Percentiles rank a stretch among this genome's conserved stretches.
phyloP scores from a whole-genome alignment of 2,888 invertebrate species.

The Epirrhoe alternata region DNA sequence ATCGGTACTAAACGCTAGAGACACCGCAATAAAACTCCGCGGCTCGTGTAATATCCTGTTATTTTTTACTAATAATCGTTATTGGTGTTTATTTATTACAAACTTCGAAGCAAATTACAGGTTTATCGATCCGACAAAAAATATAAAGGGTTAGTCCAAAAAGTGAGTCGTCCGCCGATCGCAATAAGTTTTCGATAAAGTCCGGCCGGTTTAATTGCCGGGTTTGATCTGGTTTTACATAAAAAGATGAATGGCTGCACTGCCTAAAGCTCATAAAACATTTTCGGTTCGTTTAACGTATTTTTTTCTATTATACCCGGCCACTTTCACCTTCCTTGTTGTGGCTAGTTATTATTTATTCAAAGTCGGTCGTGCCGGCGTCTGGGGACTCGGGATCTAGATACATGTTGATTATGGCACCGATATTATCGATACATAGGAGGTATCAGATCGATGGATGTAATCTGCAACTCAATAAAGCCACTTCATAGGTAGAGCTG shows the following conservation, averaged over 20 bases:
- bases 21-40: slow-evolving; percentile 74
- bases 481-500: slow-evolving; percentile 46
- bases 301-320: slow-evolving; percentile 73
- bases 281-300: slow-evolving; percentile 72
- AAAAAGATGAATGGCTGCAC: slow-evolving; percentile 82
- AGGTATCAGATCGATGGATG: slow-evolving; percentile 44
- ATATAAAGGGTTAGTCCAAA: slow-evolving; percentile 83
- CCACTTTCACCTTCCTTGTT: slow-evolving; percentile 79
- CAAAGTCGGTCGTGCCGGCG: slow-evolving; percentile 55
- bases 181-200: slow-evolving; percentile 85
- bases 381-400: slow-evolving; percentile 69
- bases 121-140: slow-evolving; percentile 81
- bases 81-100: slow-evolving; percentile 85
- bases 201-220: slow-evolving; percentile 84
- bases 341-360: slow-evolving; percentile 69
- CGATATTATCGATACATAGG: slow-evolving; percentile 54
- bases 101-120: slow-evolving; percentile 82
- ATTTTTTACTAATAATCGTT: slow-evolving; percentile 84
- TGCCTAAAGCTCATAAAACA: slow-evolving; percentile 78
- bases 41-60: slow-evolving; percentile 81
- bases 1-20: slow-evolving; percentile 58
- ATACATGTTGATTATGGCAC: slow-evolving; percentile 69
- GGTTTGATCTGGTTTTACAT: slow-evolving; percentile 84
- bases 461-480: slow-evolving; percentile 49
- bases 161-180: slow-evolving; percentile 83